These are phyloP conservation scores for Pseudomugil gertrudae DNA, from an alignment of 2,797 vertebrate species.

Conservation along the genomic window DNA sequence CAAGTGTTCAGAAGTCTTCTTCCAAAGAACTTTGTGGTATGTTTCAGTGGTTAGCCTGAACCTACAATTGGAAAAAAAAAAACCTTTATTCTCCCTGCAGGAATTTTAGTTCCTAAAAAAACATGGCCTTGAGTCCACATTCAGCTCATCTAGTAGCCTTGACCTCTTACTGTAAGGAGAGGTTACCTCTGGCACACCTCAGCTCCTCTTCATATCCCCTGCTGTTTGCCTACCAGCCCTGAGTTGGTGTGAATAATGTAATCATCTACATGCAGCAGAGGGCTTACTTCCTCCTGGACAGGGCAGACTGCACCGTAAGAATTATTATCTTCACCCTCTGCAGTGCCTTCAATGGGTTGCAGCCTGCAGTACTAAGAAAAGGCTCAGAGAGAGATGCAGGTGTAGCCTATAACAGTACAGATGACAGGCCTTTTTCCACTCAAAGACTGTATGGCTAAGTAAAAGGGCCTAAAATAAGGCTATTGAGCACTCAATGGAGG, in stretches of 20 bases:
- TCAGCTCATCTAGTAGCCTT: neutral
- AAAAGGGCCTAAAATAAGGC: neutral
- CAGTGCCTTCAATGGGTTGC: slow-evolving; percentile 1
- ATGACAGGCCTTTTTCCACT: neutral
- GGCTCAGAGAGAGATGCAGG: neutral
- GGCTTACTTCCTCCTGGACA: slow-evolving; percentile 1
- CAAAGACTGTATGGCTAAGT: neutral
- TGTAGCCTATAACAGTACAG: neutral
- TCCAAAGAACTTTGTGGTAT: neutral
- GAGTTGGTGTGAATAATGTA: neutral
- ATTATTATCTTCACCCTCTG: neutral
- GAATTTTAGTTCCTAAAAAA: neutral
- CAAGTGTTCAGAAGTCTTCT: neutral
- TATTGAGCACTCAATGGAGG: too few species aligned
- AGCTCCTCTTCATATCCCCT: neutral
- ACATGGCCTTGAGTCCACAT: neutral
- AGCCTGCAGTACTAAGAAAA: slow-evolving; percentile 1
- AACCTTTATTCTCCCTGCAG: neutral
- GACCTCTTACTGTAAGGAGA: slow-evolving; percentile 5
- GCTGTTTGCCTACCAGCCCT: slow-evolving; percentile 2
- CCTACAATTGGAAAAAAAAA: neutral
- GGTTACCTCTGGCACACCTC: neutral
- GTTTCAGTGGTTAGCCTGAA: slow-evolving; percentile 12
- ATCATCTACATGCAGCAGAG: slow-evolving; percentile 2
- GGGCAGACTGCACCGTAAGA: slow-evolving; percentile 1